Percentiles rank a stretch among this genome's conserved stretches.
These are phyloP conservation scores for Gymnocypris eckloni DNA, from an alignment of 2,797 vertebrate genomes.

Conservation along the genomic window DNA sequence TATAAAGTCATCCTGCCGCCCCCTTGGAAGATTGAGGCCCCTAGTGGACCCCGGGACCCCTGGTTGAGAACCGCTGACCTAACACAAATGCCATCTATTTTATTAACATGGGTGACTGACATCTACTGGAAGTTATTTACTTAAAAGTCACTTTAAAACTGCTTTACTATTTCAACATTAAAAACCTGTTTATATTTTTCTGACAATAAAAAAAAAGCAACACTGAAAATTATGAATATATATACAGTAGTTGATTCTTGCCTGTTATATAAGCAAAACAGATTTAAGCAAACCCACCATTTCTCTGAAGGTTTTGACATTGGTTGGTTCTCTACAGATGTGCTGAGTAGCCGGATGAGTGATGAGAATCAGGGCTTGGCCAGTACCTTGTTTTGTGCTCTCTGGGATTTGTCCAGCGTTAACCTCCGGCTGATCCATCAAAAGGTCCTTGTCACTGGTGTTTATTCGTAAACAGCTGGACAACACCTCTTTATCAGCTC, in stretches of 20 bases:
- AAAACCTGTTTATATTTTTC: neutral
- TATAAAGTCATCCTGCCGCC: neutral
- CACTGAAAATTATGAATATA: neutral
- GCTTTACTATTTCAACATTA: neutral
- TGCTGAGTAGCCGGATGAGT: neutral
- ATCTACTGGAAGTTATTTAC: neutral
- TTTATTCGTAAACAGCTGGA: neutral
- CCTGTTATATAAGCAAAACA: neutral
- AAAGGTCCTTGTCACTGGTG: neutral
- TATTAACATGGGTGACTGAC: neutral
- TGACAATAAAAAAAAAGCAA: neutral
- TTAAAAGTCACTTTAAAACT: neutral
- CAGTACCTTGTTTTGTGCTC: neutral
- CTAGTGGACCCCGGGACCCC: neutral
- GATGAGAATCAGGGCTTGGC: neutral
- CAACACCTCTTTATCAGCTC: neutral
- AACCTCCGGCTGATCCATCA: neutral
- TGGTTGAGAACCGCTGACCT: neutral
- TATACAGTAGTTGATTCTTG: neutral
- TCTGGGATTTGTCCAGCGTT: neutral
- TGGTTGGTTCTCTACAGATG: neutral
- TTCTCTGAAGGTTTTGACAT: neutral
- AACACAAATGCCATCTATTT: neutral
- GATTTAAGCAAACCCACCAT: conserved; percentile 14
- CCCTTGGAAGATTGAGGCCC: neutral